Evolutionary conservation across 1,140 invertebrate genomes (phyloP).

Genomic region (Diachasmimorpha longicaudata): DNA sequence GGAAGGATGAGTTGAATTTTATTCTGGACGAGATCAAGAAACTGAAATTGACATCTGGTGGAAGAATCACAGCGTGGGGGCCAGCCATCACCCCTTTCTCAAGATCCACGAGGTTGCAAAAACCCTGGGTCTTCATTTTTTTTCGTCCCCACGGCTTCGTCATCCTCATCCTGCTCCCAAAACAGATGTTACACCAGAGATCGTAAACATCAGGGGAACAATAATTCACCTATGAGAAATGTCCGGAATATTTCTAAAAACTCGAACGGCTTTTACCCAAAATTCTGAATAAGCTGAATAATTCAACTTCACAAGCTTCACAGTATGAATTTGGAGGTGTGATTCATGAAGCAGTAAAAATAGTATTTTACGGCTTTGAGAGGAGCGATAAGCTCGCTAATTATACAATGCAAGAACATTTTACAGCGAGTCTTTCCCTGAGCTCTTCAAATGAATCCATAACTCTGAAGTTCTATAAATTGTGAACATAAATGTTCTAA

Average conservation of each 20-base stretch:
- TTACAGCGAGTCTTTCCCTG: too few species aligned
- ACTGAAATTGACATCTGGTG: constrained; percentile 40
- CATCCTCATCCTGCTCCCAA: not conserved
- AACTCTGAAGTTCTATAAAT: too few species aligned
- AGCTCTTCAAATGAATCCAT: too few species aligned
- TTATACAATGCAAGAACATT: too few species aligned
- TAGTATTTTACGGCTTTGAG: too few species aligned
- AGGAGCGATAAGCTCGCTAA: too few species aligned
- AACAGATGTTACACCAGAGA: constrained; percentile 8
- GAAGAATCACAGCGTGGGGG: constrained; percentile 40
- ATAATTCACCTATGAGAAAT: not conserved
- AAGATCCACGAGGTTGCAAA: not conserved
- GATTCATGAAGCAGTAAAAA: too few species aligned
- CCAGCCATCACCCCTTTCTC: not conserved
- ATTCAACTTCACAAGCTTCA: too few species aligned
- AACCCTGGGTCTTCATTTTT: constrained; percentile 11
- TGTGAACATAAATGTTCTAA: too few species aligned
- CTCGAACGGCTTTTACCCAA: too few species aligned
- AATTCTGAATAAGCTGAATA: too few species aligned
- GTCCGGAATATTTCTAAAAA: not conserved
- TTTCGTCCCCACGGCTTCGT: not conserved
- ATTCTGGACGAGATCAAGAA: not conserved
- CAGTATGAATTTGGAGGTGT: too few species aligned
- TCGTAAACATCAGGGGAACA: not conserved
- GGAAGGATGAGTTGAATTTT: not conserved